Conservation (phyloP, 2,888 invertebrate species). For the Exocentrus adspersus region DNA sequence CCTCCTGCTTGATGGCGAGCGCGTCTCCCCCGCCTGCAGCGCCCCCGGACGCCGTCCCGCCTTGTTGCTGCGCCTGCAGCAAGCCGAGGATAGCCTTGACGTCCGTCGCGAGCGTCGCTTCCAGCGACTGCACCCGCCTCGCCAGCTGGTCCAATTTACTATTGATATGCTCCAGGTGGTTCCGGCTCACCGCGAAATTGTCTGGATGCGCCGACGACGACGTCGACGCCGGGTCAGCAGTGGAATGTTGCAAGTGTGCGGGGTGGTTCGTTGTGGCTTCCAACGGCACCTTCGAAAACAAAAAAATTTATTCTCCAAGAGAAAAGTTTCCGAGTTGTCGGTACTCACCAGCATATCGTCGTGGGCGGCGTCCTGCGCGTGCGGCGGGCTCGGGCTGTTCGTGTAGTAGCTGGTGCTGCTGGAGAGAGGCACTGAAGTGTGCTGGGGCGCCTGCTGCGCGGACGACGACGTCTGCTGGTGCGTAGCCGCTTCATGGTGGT, state of each 20-base stretch:
- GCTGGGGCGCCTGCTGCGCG: conserved; percentile 36
- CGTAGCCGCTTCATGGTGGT: conserved; percentile 63
- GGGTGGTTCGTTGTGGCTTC: conserved; percentile 35
- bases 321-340: not conserved
- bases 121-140: conserved; percentile 75
- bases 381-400: conserved; percentile 72
- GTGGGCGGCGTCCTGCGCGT: conserved; percentile 57
- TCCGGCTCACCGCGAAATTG: conserved; percentile 59
- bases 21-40: conserved; percentile 40
- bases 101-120: conserved; percentile 78
- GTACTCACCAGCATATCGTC: conserved; percentile 38
- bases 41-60: conserved; percentile 11
- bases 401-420: conserved; percentile 70
- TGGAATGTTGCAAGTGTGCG: conserved; percentile 57
- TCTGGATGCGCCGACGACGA: conserved; percentile 55
- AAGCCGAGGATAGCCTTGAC: conserved; percentile 74
- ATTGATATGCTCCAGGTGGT: conserved; percentile 68
- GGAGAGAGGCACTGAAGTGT: conserved; percentile 56
- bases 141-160: conserved; percentile 74
- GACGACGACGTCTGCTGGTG: conserved; percentile 40
- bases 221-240: too few species aligned
- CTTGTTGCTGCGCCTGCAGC: conserved; percentile 50
- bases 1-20: conserved; percentile 43
- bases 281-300: conserved; percentile 35
- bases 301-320: conserved; percentile 54